Percentiles rank a stretch among this genome's conserved stretches.
Evolutionary conservation across 2,797 vertebrate genomes (phyloP).

Genomic region (Typhlichthys eigenmanni): DNA sequence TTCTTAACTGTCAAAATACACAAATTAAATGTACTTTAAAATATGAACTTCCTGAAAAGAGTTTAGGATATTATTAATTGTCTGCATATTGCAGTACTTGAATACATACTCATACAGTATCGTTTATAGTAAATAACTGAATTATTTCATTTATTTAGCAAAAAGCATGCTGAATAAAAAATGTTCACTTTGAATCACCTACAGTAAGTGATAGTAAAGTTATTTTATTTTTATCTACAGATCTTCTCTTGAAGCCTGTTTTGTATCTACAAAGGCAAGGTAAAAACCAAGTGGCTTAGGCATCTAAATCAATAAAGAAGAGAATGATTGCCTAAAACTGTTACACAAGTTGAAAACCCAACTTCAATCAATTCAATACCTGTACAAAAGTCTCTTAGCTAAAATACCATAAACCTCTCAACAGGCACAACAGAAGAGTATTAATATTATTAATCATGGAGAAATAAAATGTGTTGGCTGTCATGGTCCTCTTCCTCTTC

Average conservation of each 20-base stretch:
- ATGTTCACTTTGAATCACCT: slow-evolving; percentile 56
- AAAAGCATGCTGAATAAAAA: slow-evolving; percentile 84
- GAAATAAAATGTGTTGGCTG: slow-evolving; percentile 36
- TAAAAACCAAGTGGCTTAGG: slow-evolving; percentile 70
- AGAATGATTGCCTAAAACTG: slow-evolving; percentile 73
- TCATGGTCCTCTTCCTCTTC: slow-evolving; percentile 16
- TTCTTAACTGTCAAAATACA: slow-evolving; percentile 57
- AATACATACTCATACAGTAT: slow-evolving; percentile 84
- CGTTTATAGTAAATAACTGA: slow-evolving; percentile 83
- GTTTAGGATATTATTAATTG: slow-evolving; percentile 75
- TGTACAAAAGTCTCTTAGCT: slow-evolving; percentile 52
- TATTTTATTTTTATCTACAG: slow-evolving; percentile 54
- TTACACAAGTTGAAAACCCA: slow-evolving; percentile 41
- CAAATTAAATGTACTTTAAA: slow-evolving; percentile 70
- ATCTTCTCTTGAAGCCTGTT: slow-evolving; percentile 47
- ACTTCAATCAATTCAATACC: slow-evolving; percentile 53
- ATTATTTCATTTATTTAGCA: slow-evolving; percentile 82
- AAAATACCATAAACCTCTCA: slow-evolving; percentile 58
- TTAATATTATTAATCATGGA: slow-evolving; percentile 17
- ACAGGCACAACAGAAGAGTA: slow-evolving; percentile 36
- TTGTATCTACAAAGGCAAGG: slow-evolving; percentile 73
- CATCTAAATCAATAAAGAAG: slow-evolving; percentile 80
- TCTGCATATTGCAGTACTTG: slow-evolving; percentile 84
- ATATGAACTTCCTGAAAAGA: slow-evolving; percentile 71
- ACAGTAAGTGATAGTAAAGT: slow-evolving; percentile 58